phyloP scores from a whole-genome alignment of 2,888 invertebrate species.

The Aporophyla lueneburgensis region DNA sequence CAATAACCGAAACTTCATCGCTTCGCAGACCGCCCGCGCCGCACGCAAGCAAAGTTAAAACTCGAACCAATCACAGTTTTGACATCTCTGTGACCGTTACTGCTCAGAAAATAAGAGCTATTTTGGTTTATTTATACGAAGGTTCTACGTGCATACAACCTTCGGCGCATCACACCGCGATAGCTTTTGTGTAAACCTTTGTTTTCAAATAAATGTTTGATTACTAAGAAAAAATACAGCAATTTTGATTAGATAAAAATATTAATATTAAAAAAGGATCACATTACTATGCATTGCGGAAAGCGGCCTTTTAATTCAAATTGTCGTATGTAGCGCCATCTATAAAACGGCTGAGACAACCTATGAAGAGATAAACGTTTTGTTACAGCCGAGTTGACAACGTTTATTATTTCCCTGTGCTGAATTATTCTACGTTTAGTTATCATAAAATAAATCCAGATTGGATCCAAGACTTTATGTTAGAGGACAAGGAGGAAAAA shows the following conservation, averaged over 20 bases:
- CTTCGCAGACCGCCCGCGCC: slow-evolving; percentile 65
- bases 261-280: background rate
- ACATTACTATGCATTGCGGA: background rate
- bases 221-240: background rate
- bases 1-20: slow-evolving; percentile 64
- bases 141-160: slow-evolving; percentile 59
- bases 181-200: slow-evolving; percentile 31
- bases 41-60: slow-evolving; percentile 63
- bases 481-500: background rate
- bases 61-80: slow-evolving; percentile 21
- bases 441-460: background rate
- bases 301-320: slow-evolving; percentile 23
- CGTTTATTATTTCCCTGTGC: background rate
- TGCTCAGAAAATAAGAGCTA: slow-evolving; percentile 19
- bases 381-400: slow-evolving; percentile 16
- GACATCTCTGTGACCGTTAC: slow-evolving; percentile 24
- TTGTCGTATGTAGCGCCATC: slow-evolving; percentile 43
- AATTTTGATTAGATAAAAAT: background rate
- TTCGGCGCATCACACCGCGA: slow-evolving; percentile 29
- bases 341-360: slow-evolving; percentile 17
- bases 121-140: slow-evolving; percentile 40
- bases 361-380: slow-evolving; percentile 33
- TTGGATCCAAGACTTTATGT: background rate
- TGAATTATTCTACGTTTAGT: background rate
- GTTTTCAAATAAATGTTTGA: background rate